These are phyloP conservation scores for Helleia helle DNA, from an alignment of 2,888 invertebrate species.

Conservation along the genomic window DNA sequence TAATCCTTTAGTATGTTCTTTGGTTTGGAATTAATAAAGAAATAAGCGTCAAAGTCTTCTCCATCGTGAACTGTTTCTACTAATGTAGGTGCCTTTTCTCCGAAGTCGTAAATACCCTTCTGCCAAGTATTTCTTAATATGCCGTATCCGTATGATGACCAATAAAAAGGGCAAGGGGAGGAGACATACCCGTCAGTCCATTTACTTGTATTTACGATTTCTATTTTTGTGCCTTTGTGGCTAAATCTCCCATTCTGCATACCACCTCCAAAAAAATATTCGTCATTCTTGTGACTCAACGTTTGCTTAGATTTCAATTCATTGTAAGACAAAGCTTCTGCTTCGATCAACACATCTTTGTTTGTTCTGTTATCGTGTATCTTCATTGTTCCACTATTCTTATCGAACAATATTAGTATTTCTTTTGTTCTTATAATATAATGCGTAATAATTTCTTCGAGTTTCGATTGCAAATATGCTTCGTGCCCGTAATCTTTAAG, in stretches of 20 bases:
- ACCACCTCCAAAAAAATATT: constrained; percentile 59
- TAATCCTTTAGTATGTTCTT: constrained; percentile 51
- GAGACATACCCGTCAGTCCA: constrained; percentile 57
- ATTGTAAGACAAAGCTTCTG: constrained; percentile 36
- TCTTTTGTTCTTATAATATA: constrained; percentile 41
- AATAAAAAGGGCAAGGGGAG: constrained; percentile 60
- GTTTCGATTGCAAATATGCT: constrained; percentile 37
- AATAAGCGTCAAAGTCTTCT: constrained; percentile 51
- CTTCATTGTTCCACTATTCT: constrained; percentile 38
- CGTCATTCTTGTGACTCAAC: constrained; percentile 36
- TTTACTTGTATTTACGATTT: constrained; percentile 48
- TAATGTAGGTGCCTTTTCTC: constrained; percentile 25
- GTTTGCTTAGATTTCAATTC: constrained; percentile 36
- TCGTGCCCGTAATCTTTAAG: constrained; percentile 39
- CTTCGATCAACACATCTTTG: constrained; percentile 45
- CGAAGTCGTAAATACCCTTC: constrained; percentile 52
- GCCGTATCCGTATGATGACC: constrained; percentile 58
- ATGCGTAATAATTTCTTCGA: constrained; percentile 28
- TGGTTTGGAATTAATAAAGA: constrained; percentile 42
- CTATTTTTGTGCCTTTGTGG: constrained; percentile 50
- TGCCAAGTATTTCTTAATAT: constrained; percentile 60
- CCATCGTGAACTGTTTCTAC: constrained; percentile 37
- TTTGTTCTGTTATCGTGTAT: constrained; percentile 42
- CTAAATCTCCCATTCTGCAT: constrained; percentile 64
- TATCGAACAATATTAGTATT: constrained; percentile 45